Percentiles rank a stretch among this genome's conserved stretches.
Conservation (phyloP, 2,888 invertebrate genomes). For the Portevinia maculata region DNA sequence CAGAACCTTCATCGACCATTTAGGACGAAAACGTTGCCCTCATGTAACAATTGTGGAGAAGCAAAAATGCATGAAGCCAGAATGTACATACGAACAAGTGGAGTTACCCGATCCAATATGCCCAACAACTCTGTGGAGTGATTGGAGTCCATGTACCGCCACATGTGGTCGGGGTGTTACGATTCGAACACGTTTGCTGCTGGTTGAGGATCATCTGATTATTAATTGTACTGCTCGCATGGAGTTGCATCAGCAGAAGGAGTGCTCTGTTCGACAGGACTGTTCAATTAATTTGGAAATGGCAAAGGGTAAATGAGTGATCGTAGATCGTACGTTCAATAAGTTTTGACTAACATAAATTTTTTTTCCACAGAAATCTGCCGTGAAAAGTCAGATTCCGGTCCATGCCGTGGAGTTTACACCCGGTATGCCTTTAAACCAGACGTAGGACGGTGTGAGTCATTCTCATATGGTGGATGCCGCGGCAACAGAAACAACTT, state of each 20-base stretch:
- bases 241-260: conserved; percentile 89
- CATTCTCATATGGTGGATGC: conserved; percentile 95
- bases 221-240: conserved; percentile 88
- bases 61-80: conserved; percentile 88
- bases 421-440: conserved; percentile 94
- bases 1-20: conserved; percentile 88
- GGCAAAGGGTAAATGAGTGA: conserved; percentile 87
- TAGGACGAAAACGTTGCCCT: conserved; percentile 92
- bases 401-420: conserved; percentile 94
- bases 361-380: conserved; percentile 90
- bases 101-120: conserved; percentile 84
- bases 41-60: conserved; percentile 90
- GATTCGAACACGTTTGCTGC: conserved; percentile 88
- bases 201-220: conserved; percentile 86
- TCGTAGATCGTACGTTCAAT: neutral
- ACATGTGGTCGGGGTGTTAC: conserved; percentile 92
- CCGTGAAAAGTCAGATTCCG: conserved; percentile 89
- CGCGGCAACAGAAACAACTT: conserved; percentile 97
- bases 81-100: conserved; percentile 84
- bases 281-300: conserved; percentile 89
- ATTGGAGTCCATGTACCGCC: conserved; percentile 96
- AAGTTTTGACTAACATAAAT: neutral
- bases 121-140: conserved; percentile 94
- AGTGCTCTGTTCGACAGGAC: conserved; percentile 87
- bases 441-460: conserved; percentile 89